Conservation (phyloP, 2,888 invertebrate genomes). For the Acanthosoma haemorrhoidale region DNA sequence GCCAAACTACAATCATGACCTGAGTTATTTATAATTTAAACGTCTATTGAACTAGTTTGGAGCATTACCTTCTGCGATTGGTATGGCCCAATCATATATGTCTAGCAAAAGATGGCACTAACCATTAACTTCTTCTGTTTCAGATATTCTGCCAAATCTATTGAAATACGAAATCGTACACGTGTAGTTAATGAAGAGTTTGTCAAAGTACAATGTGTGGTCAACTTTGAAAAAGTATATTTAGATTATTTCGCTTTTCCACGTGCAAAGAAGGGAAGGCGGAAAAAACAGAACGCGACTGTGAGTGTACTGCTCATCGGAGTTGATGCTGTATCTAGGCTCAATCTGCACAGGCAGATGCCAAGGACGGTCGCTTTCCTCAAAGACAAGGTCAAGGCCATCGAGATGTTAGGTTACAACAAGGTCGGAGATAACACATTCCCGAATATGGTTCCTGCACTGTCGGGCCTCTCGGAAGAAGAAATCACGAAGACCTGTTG, state of each 20-base stretch:
- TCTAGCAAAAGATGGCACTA: no score
- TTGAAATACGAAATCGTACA: conserved; percentile 25
- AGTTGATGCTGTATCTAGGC: conserved; percentile 76
- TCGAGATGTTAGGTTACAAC: conserved; percentile 81
- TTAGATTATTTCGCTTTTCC: conserved; percentile 41
- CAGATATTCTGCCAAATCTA: conserved; percentile 34
- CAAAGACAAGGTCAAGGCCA: conserved; percentile 55
- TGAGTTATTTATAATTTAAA: no score
- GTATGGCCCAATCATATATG: no score
- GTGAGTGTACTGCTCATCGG: conserved; percentile 66
- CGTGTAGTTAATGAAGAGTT: conserved; percentile 54
- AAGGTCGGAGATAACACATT: conserved; percentile 94
- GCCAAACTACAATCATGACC: no score
- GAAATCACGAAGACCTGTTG: conserved; percentile 63
- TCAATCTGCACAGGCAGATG: conserved; percentile 81
- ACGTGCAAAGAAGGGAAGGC: not conserved
- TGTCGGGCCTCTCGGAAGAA: conserved; percentile 63
- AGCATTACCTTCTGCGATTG: no score
- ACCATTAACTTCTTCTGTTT: conserved; percentile 35
- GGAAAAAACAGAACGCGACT: conserved; percentile 20
- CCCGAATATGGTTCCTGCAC: conserved; percentile 77
- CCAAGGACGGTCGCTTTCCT: conserved; percentile 62
- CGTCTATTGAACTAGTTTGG: no score
- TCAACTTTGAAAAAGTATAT: conserved; percentile 37
- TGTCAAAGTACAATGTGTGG: conserved; percentile 59